Evolutionary conservation across 2,113 vertebrate species (phyloP).

Genomic region (Silurus meridionalis): DNA sequence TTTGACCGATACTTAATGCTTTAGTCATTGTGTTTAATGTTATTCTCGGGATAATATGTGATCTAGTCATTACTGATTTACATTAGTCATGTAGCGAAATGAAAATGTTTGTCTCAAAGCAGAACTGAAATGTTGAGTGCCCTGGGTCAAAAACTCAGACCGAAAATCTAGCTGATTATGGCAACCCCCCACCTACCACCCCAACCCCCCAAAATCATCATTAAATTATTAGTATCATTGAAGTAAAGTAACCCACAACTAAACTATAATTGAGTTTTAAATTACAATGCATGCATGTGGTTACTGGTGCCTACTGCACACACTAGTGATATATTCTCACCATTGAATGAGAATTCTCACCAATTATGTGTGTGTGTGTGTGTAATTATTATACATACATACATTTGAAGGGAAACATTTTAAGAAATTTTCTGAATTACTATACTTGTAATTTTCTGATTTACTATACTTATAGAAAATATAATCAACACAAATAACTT

Average conservation of each 20-base stretch:
- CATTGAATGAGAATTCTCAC: no score
- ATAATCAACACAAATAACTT: neutral
- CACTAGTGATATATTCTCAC: neutral
- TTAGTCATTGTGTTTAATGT: neutral
- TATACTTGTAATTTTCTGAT: neutral
- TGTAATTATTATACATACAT: no score
- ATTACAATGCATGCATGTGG: no score
- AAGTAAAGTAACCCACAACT: neutral
- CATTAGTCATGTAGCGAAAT: neutral
- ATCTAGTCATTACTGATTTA: neutral
- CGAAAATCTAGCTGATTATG: neutral
- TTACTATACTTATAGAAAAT: neutral
- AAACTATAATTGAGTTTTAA: neutral
- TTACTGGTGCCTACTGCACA: neutral
- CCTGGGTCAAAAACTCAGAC: neutral
- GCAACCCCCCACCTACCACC: neutral
- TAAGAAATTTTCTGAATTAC: neutral
- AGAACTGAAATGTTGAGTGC: neutral
- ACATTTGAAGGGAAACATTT: neutral
- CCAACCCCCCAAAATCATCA: neutral
- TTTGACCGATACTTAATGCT: neutral
- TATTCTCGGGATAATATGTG: neutral
- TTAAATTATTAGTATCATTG: neutral
- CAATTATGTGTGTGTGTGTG: no score
- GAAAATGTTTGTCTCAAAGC: neutral